Evolutionary conservation across 2,888 invertebrate species (phyloP), one percentile per base, ranked within the genome.

Genomic region (Trichopria drosophilae): DNA sequence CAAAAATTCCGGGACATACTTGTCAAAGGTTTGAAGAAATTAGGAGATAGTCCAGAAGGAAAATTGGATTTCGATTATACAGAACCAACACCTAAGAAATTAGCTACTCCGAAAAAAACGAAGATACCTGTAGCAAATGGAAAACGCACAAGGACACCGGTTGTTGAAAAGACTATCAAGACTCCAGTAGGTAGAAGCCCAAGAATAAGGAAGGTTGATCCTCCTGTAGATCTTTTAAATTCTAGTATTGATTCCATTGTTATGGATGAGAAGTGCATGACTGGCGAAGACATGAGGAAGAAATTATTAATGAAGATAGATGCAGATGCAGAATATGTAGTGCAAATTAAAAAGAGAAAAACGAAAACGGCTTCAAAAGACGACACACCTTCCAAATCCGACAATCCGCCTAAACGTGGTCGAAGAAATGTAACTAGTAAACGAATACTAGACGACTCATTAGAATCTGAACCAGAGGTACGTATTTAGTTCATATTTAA

Each of bases 1-100:
- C 77, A 81, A 1, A 84, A 86, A 69, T 85, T 88, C 57, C 80
- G 83, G 12, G 80, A 82, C 53, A 76, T 88, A 12, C 85, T 93
- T 57, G 74, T 78, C 18, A 76, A 76, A 32, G 90, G 85, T 10
- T 74, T 93, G 1, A 84, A 86, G 66, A 76, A 78, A 15, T 73
- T 83, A 40, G 84, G 84, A 6, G 79, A 82, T 29, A 69, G 80
- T 0, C 75, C 79, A 40, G 78, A 69, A 32, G 82, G 82, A 31
- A 83, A 84, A 58, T 72, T 90, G 15, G 81, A 81, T 34, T 86
- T 87, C 45, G 56, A 51, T 12, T n/a, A n/a, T n/a, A 15, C 7
- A 4, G 40, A 53, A 39, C 41, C 39, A n/a, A 10, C 18, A n/a
- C 42, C 36, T 31, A 36, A 41, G 34, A 46, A 55, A 53, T 4